These are phyloP conservation scores for Zaprionus inermis DNA, from an alignment of 1,140 invertebrate species.

Conservation along the genomic window DNA sequence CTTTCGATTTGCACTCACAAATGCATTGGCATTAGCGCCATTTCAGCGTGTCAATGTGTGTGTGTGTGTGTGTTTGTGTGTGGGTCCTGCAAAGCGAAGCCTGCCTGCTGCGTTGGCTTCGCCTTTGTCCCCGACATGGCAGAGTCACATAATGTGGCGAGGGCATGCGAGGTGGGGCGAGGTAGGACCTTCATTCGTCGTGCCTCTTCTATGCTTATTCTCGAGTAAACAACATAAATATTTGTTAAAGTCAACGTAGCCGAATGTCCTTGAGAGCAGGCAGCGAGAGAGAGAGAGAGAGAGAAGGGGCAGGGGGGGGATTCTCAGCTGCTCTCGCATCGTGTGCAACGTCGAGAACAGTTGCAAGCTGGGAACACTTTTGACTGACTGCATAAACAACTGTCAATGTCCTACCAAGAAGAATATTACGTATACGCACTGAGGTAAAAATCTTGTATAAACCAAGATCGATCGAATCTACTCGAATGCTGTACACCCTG, in stretches of 20 bases:
- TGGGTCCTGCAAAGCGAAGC: too few relatives aligned
- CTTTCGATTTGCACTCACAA: conserved; percentile 50
- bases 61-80: conserved; percentile 7
- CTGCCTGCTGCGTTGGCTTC: conserved; percentile 35
- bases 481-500: too few relatives aligned
- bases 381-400: background rate
- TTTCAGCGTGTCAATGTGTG: conserved; percentile 7
- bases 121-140: background rate
- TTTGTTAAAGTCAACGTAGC: conserved; percentile 67
- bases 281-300: too few relatives aligned
- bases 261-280: conserved; percentile 14
- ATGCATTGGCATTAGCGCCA: conserved; percentile 37
- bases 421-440: background rate
- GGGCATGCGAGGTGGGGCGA: background rate
- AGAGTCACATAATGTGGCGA: background rate
- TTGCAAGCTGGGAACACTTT: background rate
- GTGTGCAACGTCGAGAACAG: background rate
- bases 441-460: background rate
- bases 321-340: too few relatives aligned
- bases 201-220: conserved; percentile 48
- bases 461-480: background rate
- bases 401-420: background rate
- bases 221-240: conserved; percentile 73
- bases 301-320: too few relatives aligned
- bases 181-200: conserved; percentile 5